Percentiles rank a stretch among this genome's conserved stretches.
Evolutionary conservation across 2,113 vertebrate species (phyloP).

Genomic region (Ptychochromis oligacanthus): DNA sequence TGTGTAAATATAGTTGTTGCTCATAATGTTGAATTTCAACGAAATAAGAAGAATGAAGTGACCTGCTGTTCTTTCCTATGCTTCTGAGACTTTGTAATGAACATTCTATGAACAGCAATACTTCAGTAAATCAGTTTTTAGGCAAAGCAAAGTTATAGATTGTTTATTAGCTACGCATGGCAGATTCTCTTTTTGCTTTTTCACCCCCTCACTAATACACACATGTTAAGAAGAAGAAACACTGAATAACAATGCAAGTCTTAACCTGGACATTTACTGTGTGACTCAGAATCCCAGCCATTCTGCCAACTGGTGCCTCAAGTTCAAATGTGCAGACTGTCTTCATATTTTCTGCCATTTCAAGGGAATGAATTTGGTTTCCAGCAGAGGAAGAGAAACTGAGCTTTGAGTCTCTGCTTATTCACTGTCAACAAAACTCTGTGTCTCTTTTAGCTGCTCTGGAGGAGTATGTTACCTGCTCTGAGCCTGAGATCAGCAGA

Average conservation of each 20-base stretch:
- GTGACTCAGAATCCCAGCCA: background rate
- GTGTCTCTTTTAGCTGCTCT: background rate
- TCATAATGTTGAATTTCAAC: too few relatives aligned
- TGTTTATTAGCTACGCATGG: background rate
- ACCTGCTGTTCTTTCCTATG: accelerated
- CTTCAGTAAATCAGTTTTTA: too few relatives aligned
- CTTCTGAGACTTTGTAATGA: background rate
- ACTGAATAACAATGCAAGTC: background rate
- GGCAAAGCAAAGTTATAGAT: too few relatives aligned
- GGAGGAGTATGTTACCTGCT: too few relatives aligned
- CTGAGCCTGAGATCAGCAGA: too few relatives aligned
- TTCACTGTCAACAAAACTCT: background rate
- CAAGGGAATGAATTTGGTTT: background rate
- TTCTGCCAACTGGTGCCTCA: background rate
- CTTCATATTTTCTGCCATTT: background rate
- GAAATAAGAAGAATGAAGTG: too few relatives aligned
- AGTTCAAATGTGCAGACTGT: background rate
- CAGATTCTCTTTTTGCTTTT: background rate
- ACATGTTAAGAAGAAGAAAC: background rate
- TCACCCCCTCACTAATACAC: background rate
- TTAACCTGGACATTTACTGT: accelerated
- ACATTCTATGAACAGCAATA: too few relatives aligned
- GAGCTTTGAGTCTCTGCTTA: background rate
- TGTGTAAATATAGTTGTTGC: too few relatives aligned
- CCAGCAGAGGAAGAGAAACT: too few relatives aligned